phyloP scores from a whole-genome alignment of 2,888 invertebrate species.

The Phrixothrix hirtus region DNA sequence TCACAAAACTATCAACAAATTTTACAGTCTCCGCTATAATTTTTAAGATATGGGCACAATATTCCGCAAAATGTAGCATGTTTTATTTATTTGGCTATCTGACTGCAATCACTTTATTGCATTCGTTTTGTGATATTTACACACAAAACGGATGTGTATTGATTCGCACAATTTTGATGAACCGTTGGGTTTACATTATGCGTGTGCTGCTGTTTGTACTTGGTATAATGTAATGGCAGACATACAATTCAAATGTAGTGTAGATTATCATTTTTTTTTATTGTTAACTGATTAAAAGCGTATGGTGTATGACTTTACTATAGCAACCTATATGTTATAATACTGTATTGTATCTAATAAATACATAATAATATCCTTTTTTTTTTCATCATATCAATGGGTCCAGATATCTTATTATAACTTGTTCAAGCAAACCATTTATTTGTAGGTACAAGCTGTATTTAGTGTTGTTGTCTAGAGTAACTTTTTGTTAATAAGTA shows the following conservation, averaged over 20 bases:
- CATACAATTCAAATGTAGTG: slow-evolving; percentile 45
- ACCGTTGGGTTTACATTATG: slow-evolving; percentile 24
- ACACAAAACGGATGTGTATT: slow-evolving; percentile 24
- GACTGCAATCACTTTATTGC: slow-evolving; percentile 20
- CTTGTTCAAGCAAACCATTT: too few relatives aligned
- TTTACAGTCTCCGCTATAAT: slow-evolving; percentile 35
- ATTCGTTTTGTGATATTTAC: slow-evolving; percentile 20
- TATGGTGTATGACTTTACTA: slow-evolving; percentile 53
- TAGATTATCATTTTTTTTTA: slow-evolving; percentile 50
- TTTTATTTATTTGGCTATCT: slow-evolving; percentile 22
- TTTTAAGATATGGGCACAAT: slow-evolving; percentile 35
- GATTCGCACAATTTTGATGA: slow-evolving; percentile 27
- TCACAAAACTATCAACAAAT: slow-evolving; percentile 40
- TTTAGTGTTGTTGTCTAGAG: too few relatives aligned
- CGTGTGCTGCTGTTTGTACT: slow-evolving; percentile 28
- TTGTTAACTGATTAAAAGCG: slow-evolving; percentile 45
- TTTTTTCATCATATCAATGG: slow-evolving; percentile 6
- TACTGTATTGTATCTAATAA: slow-evolving; percentile 56
- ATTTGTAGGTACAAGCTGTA: too few relatives aligned
- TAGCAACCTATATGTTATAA: slow-evolving; percentile 56
- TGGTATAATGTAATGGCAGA: slow-evolving; percentile 26
- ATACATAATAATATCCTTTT: slow-evolving; percentile 43
- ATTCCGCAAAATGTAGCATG: slow-evolving; percentile 32
- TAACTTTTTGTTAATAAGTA: too few relatives aligned
- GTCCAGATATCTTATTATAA: too few relatives aligned